Percentiles rank a stretch among this genome's conserved stretches.
Conservation (phyloP, 1,140 invertebrate species). For the Drosophila lini region DNA sequence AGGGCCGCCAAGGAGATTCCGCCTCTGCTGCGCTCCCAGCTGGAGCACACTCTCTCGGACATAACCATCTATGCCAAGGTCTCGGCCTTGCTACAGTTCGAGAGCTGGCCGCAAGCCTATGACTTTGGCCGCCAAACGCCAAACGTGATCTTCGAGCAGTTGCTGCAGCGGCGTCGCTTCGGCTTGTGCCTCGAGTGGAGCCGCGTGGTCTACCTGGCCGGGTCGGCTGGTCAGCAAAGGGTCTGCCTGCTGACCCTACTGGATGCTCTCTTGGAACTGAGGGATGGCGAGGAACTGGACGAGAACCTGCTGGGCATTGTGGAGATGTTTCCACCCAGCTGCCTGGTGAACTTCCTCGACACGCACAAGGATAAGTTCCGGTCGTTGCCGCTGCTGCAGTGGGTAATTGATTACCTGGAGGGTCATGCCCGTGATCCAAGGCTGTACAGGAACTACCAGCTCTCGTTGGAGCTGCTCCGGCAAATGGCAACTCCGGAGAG, state of each 20-base stretch:
- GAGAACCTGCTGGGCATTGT: constrained; percentile 84
- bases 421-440: constrained; percentile 85
- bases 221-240: constrained; percentile 79
- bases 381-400: constrained; percentile 87
- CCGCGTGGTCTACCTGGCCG: constrained; percentile 84
- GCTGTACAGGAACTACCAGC: constrained; percentile 87
- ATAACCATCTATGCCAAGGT: constrained; percentile 85
- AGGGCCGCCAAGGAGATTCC: constrained; percentile 70
- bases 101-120: constrained; percentile 84
- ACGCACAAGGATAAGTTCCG: constrained; percentile 87
- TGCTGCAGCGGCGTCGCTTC: constrained; percentile 85
- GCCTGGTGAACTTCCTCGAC: constrained; percentile 87
- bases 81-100: constrained; percentile 79
- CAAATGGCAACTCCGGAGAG: constrained; percentile 86
- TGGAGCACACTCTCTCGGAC: constrained; percentile 84
- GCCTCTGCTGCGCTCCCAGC: constrained; percentile 47
- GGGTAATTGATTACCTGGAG: constrained; percentile 87
- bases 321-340: constrained; percentile 83
- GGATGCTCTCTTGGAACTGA: constrained; percentile 54
- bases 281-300: constrained; percentile 70
- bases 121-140: constrained; percentile 85
- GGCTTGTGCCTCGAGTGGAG: constrained; percentile 88
- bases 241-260: constrained; percentile 60
- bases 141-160: constrained; percentile 84
- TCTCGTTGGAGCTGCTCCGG: constrained; percentile 69